Percentiles rank a stretch among this genome's conserved stretches.
phyloP scores from a whole-genome alignment of 2,797 vertebrate species.

The Molossus alvarezi region DNA sequence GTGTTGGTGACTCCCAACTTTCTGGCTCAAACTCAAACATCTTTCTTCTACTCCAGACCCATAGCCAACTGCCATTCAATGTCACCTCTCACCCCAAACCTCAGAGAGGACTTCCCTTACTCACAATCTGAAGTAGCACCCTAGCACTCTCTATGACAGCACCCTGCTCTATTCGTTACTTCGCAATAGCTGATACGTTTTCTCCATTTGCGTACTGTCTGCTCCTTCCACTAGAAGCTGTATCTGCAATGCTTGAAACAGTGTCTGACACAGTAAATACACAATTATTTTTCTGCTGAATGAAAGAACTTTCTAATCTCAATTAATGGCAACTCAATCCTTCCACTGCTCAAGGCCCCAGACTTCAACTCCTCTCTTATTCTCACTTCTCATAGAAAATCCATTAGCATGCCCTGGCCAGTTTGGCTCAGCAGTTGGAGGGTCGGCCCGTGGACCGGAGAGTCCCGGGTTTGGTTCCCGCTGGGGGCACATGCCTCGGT shows the following conservation, averaged over 20 bases:
- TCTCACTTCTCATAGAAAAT: background rate
- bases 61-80: background rate
- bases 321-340: background rate
- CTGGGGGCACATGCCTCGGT: too few species aligned
- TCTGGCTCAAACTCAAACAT: background rate
- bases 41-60: background rate
- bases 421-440: too few species aligned
- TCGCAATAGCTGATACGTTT: background rate
- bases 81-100: background rate
- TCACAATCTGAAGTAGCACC: background rate
- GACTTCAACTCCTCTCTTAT: background rate
- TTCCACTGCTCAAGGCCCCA: background rate
- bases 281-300: background rate
- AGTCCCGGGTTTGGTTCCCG: too few species aligned
- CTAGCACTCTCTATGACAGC: background rate
- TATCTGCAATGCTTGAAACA: background rate
- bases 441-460: too few species aligned
- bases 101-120: background rate
- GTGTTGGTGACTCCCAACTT: background rate
- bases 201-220: background rate
- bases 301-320: conserved; percentile 9
- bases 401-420: background rate
- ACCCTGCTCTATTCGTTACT: background rate
- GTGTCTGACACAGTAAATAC: background rate
- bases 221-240: background rate